Conservation (phyloP, 2,113 vertebrate genomes). For the Hystrix brachyura region DNA sequence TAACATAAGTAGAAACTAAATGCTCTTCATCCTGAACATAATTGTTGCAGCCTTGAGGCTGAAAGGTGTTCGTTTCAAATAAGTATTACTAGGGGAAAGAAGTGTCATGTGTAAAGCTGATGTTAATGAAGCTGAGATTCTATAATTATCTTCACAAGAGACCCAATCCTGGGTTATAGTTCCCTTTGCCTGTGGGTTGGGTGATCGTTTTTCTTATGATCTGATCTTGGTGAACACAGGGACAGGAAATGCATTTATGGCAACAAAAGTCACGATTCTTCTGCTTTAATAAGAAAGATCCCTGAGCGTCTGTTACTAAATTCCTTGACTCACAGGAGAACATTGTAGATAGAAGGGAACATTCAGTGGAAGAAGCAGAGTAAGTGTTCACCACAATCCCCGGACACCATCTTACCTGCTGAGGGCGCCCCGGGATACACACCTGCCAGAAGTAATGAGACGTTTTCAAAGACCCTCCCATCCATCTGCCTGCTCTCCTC, state of each 20-base stretch:
- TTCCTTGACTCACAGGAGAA: neutral
- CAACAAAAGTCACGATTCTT: neutral
- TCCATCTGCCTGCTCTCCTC: neutral
- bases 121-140: slow-evolving; percentile 21
- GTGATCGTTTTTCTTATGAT: slow-evolving; percentile 22
- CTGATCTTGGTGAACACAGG: neutral
- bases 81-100: slow-evolving; percentile 45
- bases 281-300: slow-evolving; percentile 57
- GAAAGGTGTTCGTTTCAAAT: slow-evolving; percentile 69
- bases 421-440: neutral
- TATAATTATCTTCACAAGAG: neutral
- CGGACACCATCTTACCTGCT: slow-evolving; percentile 29
- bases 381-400: neutral
- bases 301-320: slow-evolving; percentile 45
- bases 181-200: neutral
- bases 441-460: slow-evolving; percentile 66
- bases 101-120: neutral
- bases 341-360: slow-evolving; percentile 1
- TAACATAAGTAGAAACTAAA: slow-evolving; percentile 63
- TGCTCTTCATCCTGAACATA: slow-evolving; percentile 61
- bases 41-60: slow-evolving; percentile 57
- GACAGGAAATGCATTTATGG: neutral
- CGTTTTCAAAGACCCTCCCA: slow-evolving; percentile 45
- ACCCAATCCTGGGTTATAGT: neutral
- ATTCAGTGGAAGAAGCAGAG: neutral